Conservation (phyloP, 1,140 invertebrate species). For the Neodiprion fabricii region DNA sequence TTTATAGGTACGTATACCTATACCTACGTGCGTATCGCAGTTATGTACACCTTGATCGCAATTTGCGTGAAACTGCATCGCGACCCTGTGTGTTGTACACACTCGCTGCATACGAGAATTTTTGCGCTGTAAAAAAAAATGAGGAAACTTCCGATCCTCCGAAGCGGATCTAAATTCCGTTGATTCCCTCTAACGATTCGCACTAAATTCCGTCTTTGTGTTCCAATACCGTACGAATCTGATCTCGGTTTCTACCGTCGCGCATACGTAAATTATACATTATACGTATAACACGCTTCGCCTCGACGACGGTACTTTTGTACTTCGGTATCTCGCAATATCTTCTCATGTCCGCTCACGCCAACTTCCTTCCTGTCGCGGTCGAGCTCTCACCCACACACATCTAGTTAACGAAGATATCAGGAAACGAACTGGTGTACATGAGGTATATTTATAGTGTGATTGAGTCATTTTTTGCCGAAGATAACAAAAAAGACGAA, state of each 20-base stretch:
- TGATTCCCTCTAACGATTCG: not conserved
- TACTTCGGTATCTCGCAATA: constrained; percentile 39
- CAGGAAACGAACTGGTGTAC: not conserved
- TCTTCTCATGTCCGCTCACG: constrained; percentile 27
- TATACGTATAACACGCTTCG: constrained; percentile 8
- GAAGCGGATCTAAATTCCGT: too few species aligned
- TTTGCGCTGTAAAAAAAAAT: too few species aligned
- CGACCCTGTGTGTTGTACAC: too few species aligned
- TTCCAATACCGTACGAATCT: too few species aligned
- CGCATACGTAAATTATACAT: constrained; percentile 13
- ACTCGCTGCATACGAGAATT: too few species aligned
- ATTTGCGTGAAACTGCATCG: too few species aligned
- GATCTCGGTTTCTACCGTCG: not conserved
- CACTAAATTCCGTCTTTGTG: not conserved
- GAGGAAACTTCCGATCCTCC: too few species aligned
- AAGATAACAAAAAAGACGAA: too few species aligned
- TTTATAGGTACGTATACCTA: constrained; percentile 15
- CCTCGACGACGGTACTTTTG: constrained; percentile 27
- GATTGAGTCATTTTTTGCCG: too few species aligned
- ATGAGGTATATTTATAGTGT: too few species aligned
- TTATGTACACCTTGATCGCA: too few species aligned
- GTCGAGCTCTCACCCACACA: not conserved
- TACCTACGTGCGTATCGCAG: too few species aligned
- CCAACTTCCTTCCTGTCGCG: constrained; percentile 42
- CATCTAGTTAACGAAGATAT: not conserved